Conservation (phyloP, 2,797 vertebrate genomes). For the Adrianichthys oophorus region DNA sequence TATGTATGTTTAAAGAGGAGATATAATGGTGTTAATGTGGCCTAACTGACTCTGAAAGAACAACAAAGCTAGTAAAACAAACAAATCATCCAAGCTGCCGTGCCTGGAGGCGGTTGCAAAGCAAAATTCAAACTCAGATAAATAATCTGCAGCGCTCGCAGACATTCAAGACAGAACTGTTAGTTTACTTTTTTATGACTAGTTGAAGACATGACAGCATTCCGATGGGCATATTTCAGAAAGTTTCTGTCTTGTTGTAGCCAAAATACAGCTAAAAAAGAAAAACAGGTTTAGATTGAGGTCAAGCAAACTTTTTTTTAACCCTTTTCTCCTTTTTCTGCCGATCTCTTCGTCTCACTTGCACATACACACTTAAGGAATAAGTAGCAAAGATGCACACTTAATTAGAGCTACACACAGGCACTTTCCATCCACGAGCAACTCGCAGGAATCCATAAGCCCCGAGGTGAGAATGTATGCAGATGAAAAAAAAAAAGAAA, state of each 20-base stretch:
- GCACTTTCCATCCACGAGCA: slow-evolving; percentile 38
- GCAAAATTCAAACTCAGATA: slow-evolving; percentile 62
- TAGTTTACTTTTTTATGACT: background rate
- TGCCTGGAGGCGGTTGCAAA: slow-evolving; percentile 49
- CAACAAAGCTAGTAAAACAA: slow-evolving; percentile 64
- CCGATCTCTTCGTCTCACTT: background rate
- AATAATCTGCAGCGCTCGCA: slow-evolving; percentile 36
- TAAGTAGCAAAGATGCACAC: slow-evolving; percentile 3
- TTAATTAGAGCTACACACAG: slow-evolving; percentile 7
- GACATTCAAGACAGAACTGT: background rate
- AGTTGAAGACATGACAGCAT: slow-evolving; percentile 1
- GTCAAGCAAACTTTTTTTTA: background rate
- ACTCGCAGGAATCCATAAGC: slow-evolving; percentile 59
- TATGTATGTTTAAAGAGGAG: slow-evolving; percentile 67
- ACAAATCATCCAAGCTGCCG: slow-evolving; percentile 57
- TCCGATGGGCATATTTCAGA: slow-evolving; percentile 5
- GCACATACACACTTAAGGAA: background rate
- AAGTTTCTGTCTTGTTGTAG: background rate
- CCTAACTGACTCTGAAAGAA: slow-evolving; percentile 67
- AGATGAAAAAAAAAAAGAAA: too few species aligned
- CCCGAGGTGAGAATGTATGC: slow-evolving; percentile 58
- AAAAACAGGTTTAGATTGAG: background rate
- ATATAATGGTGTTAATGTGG: slow-evolving; percentile 63
- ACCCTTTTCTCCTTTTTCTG: background rate
- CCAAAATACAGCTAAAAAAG: background rate